Evolutionary conservation across 1,140 invertebrate genomes (phyloP).

Genomic region (Dryas iulia): DNA sequence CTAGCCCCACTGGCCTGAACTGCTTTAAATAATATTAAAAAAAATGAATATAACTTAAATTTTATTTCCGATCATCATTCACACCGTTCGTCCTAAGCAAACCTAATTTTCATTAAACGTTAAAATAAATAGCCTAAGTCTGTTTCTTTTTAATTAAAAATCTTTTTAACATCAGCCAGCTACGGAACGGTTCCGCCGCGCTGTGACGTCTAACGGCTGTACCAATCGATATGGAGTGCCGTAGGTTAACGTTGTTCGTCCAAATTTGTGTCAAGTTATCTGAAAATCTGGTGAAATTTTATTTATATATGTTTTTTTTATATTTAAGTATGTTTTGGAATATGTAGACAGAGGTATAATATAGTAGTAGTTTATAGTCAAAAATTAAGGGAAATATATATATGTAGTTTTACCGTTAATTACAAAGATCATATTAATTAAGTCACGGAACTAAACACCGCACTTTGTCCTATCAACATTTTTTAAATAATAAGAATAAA

Average conservation of each 20-base stretch:
- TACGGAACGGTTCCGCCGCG: not conserved
- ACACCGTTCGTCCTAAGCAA: not conserved
- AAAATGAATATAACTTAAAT: too few relatives aligned
- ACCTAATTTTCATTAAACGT: not conserved
- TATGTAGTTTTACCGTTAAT: too few relatives aligned
- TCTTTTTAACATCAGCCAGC: not conserved
- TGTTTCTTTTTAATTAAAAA: not conserved
- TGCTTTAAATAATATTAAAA: too few relatives aligned
- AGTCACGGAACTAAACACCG: too few relatives aligned
- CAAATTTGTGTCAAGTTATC: conserved; percentile 2
- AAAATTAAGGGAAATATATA: too few relatives aligned
- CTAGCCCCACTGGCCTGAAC: too few relatives aligned
- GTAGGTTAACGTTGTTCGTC: not conserved
- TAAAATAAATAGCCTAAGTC: not conserved
- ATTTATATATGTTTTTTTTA: not conserved
- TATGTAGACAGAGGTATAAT: too few relatives aligned
- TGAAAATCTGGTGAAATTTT: not conserved
- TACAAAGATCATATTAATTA: too few relatives aligned
- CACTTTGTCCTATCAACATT: too few relatives aligned
- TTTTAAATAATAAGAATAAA: too few relatives aligned
- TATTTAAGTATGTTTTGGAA: too few relatives aligned
- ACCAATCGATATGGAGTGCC: not conserved
- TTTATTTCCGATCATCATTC: not conserved
- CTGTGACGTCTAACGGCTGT: not conserved
- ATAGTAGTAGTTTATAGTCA: too few relatives aligned